Conservation (phyloP, 2,888 invertebrate species). For the Caenorhabditis zanzibari region DNA sequence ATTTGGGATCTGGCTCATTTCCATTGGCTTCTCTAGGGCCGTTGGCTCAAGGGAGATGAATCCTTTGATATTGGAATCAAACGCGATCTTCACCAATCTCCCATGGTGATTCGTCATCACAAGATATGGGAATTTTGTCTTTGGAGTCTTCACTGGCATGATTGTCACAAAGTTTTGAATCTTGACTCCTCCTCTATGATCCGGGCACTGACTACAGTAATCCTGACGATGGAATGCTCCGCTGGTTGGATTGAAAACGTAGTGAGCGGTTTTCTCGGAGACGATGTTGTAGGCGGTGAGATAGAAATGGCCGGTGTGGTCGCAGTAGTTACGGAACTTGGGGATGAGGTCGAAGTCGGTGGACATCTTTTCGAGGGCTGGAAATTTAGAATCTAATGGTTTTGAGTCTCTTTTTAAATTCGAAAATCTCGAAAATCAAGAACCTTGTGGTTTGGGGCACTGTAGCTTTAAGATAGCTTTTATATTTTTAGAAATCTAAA, state of each 20-base stretch:
- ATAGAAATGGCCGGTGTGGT: constrained; percentile 6
- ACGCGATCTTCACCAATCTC: constrained; percentile 3
- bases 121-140: not conserved
- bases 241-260: constrained; percentile 2
- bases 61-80: not conserved
- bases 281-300: constrained; percentile 7
- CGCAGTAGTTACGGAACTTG: constrained; percentile 1
- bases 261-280: not conserved
- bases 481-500: too few relatives aligned
- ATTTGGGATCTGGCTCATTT: not conserved
- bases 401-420: too few relatives aligned
- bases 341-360: constrained; percentile 4
- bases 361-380: not conserved
- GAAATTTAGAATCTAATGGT: too few relatives aligned
- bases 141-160: not conserved
- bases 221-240: constrained; percentile 6
- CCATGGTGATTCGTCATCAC: constrained; percentile 2
- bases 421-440: too few relatives aligned
- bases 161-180: constrained; percentile 2
- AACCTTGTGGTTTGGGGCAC: too few relatives aligned
- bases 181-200: not conserved
- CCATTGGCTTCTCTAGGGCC: not conserved
- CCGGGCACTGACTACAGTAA: not conserved
- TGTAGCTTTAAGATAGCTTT: too few relatives aligned
- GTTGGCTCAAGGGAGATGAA: not conserved